Evolutionary conservation across 2,888 invertebrate species (phyloP).

Genomic region (Dynastes hyllus): DNA sequence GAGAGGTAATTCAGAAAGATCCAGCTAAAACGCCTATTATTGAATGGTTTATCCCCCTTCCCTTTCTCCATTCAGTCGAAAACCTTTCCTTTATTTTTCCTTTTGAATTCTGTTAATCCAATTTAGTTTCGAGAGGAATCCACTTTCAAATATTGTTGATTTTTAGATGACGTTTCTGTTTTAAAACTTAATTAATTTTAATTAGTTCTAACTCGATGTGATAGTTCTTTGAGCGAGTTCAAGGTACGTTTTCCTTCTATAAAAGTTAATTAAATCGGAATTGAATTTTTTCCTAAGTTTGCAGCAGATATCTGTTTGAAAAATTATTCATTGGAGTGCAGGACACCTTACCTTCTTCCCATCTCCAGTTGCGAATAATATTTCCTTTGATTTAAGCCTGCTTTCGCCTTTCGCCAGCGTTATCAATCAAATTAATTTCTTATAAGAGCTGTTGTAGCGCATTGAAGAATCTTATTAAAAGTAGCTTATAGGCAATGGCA

Average conservation of each 20-base stretch:
- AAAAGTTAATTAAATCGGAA: neutral
- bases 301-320: no score
- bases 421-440: no score
- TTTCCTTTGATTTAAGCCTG: no score
- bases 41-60: neutral
- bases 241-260: neutral
- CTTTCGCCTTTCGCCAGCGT: no score
- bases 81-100: neutral
- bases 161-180: neutral
- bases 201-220: neutral
- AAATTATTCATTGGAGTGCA: no score
- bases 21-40: neutral
- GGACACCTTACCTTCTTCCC: no score
- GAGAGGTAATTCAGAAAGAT: neutral
- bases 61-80: no score
- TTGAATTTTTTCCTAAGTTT: neutral
- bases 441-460: no score
- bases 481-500: no score
- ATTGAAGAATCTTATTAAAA: no score
- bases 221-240: neutral
- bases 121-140: constrained; percentile 4
- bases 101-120: neutral
- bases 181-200: neutral
- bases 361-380: no score
- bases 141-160: constrained; percentile 10